Conservation (phyloP, 2,888 invertebrate genomes). For the Dorcus hopei region DNA sequence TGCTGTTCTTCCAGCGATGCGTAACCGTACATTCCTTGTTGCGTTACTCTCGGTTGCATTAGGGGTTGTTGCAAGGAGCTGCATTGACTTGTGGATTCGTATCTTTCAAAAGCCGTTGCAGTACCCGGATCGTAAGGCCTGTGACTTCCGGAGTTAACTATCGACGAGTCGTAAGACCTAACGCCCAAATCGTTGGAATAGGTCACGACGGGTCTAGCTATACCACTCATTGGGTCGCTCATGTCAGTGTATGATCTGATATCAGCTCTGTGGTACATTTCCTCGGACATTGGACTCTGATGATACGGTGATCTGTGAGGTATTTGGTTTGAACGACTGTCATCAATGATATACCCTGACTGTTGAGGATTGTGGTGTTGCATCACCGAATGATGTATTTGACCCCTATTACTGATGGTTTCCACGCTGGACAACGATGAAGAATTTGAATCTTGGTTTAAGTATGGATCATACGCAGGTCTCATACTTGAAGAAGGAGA, state of each 20-base stretch:
- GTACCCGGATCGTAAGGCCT: conserved; percentile 60
- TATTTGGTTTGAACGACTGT: conserved; percentile 48
- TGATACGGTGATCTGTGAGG: conserved; percentile 62
- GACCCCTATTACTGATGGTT: conserved; percentile 52
- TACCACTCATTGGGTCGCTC: conserved; percentile 56
- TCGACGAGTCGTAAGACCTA: conserved; percentile 51
- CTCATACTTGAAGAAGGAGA: conserved; percentile 53
- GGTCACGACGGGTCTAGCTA: conserved; percentile 58
- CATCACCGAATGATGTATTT: conserved; percentile 50
- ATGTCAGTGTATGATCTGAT: conserved; percentile 61
- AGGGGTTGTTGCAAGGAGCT: conserved; percentile 51
- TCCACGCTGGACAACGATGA: conserved; percentile 71
- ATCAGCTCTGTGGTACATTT: conserved; percentile 48
- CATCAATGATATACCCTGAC: conserved; percentile 55
- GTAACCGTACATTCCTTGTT: conserved; percentile 60
- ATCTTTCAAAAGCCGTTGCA: conserved; percentile 61
- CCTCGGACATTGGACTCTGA: conserved; percentile 59
- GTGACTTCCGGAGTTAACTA: conserved; percentile 53
- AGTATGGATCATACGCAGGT: conserved; percentile 58
- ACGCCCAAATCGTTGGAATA: conserved; percentile 55
- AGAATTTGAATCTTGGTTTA: conserved; percentile 69
- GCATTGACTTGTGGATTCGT: conserved; percentile 53
- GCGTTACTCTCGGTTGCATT: conserved; percentile 48
- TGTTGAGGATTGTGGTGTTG: conserved; percentile 32
- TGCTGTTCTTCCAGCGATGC: conserved; percentile 59